Percentiles rank a stretch among this genome's conserved stretches.
Conservation (phyloP, 2,113 vertebrate genomes). For the Aleadryas rufinucha region DNA sequence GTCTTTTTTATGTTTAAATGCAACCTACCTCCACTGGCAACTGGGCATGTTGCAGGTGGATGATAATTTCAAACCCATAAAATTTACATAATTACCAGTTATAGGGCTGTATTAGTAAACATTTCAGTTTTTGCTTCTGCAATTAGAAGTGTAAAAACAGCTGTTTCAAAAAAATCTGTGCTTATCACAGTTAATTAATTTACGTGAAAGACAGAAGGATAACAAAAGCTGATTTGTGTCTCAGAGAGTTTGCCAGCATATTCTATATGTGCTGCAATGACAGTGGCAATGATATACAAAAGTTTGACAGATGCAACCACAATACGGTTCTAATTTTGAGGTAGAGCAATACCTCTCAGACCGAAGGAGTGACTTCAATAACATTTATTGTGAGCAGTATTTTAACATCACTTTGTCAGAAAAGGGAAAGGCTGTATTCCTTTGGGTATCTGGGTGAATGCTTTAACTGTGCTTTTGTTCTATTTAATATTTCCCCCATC, state of each 20-base stretch:
- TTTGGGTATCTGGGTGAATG: not conserved
- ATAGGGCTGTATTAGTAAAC: not conserved
- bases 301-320: not conserved
- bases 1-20: not conserved
- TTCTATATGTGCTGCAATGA: not conserved
- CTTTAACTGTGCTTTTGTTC: not conserved
- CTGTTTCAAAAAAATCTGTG: not conserved
- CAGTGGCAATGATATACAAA: not conserved
- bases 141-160: not conserved
- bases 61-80: not conserved
- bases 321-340: not conserved
- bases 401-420: not conserved
- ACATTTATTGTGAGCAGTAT: not conserved
- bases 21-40: not conserved
- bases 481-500: not conserved
- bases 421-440: not conserved
- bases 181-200: conserved; percentile 10
- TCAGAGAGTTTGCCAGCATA: not conserved
- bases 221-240: not conserved
- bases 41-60: not conserved
- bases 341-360: not conserved
- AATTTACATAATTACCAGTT: conserved; percentile 31
- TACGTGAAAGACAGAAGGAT: not conserved
- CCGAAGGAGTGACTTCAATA: not conserved
- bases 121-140: not conserved